Evolutionary conservation across 2,888 invertebrate genomes (phyloP).

Genomic region (Drosophila melanocephala): DNA sequence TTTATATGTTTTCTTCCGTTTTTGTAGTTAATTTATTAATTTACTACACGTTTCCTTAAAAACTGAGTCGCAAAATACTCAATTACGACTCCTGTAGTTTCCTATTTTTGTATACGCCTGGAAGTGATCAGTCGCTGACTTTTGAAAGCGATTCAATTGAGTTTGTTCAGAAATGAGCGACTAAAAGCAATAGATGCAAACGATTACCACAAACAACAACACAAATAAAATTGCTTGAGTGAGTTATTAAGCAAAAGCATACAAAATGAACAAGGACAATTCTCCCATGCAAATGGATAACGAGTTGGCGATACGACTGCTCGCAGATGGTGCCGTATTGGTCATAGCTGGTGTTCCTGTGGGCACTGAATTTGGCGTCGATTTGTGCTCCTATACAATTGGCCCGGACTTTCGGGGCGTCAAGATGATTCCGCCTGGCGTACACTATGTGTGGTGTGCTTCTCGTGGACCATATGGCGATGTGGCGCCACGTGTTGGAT

Average conservation of each 20-base stretch:
- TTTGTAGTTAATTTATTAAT: background rate
- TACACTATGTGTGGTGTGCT: slow-evolving; percentile 95
- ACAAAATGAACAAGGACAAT: slow-evolving; percentile 73
- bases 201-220: background rate
- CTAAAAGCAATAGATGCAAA: background rate
- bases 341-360: slow-evolving; percentile 94
- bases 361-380: slow-evolving; percentile 97
- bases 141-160: slow-evolving; percentile 2
- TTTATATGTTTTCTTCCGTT: background rate
- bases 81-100: background rate
- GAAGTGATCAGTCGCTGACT: background rate
- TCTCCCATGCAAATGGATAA: slow-evolving; percentile 89
- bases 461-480: slow-evolving; percentile 87
- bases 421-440: slow-evolving; percentile 99
- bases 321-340: slow-evolving; percentile 93
- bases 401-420: slow-evolving; percentile 96
- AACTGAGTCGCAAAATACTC: background rate
- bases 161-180: slow-evolving; percentile 14
- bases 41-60: background rate
- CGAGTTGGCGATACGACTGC: slow-evolving; percentile 90
- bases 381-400: slow-evolving; percentile 95
- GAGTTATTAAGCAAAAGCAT: background rate
- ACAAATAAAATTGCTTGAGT: background rate
- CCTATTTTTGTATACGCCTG: background rate
- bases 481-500: slow-evolving; percentile 91